These are phyloP conservation scores for Adelosebastes latens DNA, from an alignment of 2,797 vertebrate species.

Conservation along the genomic window DNA sequence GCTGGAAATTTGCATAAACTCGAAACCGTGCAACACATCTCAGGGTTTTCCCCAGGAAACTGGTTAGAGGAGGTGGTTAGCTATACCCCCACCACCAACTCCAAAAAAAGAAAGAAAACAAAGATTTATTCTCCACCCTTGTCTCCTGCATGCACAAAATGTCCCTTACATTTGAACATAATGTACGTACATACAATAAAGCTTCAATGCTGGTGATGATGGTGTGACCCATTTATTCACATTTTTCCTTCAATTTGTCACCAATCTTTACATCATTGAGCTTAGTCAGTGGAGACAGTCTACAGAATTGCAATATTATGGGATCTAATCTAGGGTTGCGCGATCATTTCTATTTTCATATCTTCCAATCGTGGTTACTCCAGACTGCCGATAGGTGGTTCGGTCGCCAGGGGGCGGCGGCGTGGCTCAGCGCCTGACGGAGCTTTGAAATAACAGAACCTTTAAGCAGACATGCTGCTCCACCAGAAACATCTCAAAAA, in stretches of 20 bases:
- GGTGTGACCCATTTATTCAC: not conserved
- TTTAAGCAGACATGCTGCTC: too few species aligned
- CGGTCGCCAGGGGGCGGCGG: too few species aligned
- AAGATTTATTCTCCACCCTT: not conserved
- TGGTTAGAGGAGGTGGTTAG: slow-evolving; percentile 1
- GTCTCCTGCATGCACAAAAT: not conserved
- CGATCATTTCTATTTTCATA: fast-evolving
- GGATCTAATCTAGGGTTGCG: not conserved
- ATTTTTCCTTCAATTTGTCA: not conserved
- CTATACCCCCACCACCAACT: not conserved
- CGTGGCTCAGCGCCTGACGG: too few species aligned
- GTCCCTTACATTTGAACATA: not conserved
- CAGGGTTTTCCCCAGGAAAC: slow-evolving; percentile 39
- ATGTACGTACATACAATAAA: too few species aligned
- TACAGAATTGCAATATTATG: not conserved
- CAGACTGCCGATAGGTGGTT: too few species aligned
- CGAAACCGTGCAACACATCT: not conserved
- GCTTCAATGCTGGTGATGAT: not conserved
- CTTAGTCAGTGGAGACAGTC: not conserved
- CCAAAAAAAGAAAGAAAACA: not conserved
- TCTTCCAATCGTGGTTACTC: too few species aligned
- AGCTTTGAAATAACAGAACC: too few species aligned
- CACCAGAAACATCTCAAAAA: too few species aligned
- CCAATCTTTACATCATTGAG: not conserved
- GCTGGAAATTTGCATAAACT: not conserved